Base-by-base conservation (phyloP, 2,888 invertebrate species). In the Meiosimyza platycephala region DNA sequence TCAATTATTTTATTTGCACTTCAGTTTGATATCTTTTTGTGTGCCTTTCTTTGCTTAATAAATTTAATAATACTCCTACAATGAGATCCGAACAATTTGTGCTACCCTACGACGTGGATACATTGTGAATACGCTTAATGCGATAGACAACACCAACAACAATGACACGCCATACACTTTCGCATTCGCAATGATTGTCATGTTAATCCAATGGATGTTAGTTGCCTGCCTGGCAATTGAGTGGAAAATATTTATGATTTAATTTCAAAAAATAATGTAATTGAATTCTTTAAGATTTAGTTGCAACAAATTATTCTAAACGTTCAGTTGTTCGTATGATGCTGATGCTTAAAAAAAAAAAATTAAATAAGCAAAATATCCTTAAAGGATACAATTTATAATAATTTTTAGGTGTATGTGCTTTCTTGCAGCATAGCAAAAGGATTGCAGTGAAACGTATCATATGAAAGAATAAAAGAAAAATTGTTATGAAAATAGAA, bases 211-310 rank as follows among this genome's bases (percentile, higher is more conserved):
- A 60, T 40, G 40, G 15, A 5, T 60, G 33, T 6, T n/a, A 11
- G 16, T 13, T 55, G 55, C 5, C 9, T 55, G n/a, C 11, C 9
- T 55, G n/a, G 33, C 59, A 60, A 60, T 60, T 22, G 59, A 60
- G 59, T 60, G 22, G 59, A 22, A 12, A 28, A 60, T 12, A 57
- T 69, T 60, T n/a, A 48, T 33, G 33, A 50, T 22, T 40, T 66
- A 55, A 28, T 66, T 40, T 55, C 3, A 15, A 50, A 16, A 64
- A 47, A 57, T 40, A 40, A 40, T 59, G 12, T 50, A 60, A 60
- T 33, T 50, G 59, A 55, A 70, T 40, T 47, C 18, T 62, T 6
- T n/a, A 63, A 69, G 77, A 72, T 78, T 80, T 77, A 81, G 81
- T 81, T 78, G 81, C 78, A 71, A 78, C 76, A 68, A 54, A 12